Conservation (phyloP, 2,113 vertebrate species). For the Oryzias melastigma region DNA sequence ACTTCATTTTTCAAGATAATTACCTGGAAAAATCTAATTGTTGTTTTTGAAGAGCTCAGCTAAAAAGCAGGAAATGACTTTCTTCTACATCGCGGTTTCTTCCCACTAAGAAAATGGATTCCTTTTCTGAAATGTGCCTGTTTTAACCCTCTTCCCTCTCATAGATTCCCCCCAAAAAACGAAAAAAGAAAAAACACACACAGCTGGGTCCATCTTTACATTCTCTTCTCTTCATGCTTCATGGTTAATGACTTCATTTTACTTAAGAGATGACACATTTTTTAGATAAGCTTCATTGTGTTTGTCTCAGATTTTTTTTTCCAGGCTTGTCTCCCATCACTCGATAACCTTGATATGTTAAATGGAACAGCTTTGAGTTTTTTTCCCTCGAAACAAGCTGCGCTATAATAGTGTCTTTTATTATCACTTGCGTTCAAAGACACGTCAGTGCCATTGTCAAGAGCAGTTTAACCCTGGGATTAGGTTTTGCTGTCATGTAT, state of each 20-base stretch:
- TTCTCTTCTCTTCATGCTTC: constrained; percentile 54
- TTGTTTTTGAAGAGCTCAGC: too few relatives aligned
- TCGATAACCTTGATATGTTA: constrained; percentile 59
- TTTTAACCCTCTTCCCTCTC: constrained; percentile 19
- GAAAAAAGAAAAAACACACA: constrained; percentile 21
- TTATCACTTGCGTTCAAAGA: constrained; percentile 51
- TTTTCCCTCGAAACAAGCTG: constrained; percentile 38
- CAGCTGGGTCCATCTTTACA: constrained; percentile 38
- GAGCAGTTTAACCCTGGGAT: constrained; percentile 56
- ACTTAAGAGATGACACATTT: constrained; percentile 48
- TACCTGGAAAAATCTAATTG: too few relatives aligned
- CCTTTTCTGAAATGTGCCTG: background rate
- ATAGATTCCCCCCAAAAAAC: constrained; percentile 6
- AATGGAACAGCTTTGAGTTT: constrained; percentile 46
- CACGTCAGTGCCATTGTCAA: constrained; percentile 37
- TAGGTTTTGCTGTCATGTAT: constrained; percentile 45
- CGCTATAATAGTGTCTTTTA: constrained; percentile 43
- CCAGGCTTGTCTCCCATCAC: constrained; percentile 33
- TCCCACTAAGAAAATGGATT: too few relatives aligned
- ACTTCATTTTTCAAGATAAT: too few relatives aligned
- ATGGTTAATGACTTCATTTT: constrained; percentile 49
- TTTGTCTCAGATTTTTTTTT: constrained; percentile 42
- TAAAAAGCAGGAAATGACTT: too few relatives aligned
- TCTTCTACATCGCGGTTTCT: too few relatives aligned
- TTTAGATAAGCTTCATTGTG: constrained; percentile 45